A percentile compares a stretch with the other conserved stretches of the same genome.
These are phyloP conservation scores for Rhabdophis nuchalis DNA, from an alignment of 2,797 vertebrate species.

Conservation along the genomic window DNA sequence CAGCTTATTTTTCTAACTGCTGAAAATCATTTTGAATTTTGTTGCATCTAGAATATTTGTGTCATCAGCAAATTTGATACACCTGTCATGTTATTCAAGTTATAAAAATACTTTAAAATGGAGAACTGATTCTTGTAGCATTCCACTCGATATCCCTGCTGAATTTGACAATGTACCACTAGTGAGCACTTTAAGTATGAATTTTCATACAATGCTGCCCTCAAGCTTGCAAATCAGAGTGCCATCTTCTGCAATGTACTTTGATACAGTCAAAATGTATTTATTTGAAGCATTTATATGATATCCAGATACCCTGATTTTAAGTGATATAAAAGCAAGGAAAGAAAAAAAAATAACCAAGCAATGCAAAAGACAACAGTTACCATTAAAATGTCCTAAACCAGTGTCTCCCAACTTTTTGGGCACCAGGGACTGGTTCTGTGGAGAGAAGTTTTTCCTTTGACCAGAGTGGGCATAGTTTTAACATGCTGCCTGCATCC, in stretches of 20 bases:
- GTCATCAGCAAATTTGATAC: background rate
- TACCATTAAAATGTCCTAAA: background rate
- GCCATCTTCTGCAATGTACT: background rate
- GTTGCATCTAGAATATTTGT: background rate
- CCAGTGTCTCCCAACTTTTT: background rate
- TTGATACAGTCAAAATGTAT: background rate
- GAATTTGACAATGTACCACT: background rate
- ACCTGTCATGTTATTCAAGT: background rate
- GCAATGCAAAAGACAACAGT: background rate
- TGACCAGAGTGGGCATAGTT: background rate
- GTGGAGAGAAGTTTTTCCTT: background rate
- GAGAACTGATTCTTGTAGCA: background rate
- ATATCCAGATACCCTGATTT: background rate
- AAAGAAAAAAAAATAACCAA: background rate
- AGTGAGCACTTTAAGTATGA: background rate
- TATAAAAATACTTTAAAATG: background rate
- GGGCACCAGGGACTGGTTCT: background rate
- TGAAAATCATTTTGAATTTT: background rate
- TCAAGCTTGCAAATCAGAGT: background rate
- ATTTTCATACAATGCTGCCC: background rate
- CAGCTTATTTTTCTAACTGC: background rate
- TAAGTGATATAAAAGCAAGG: background rate
- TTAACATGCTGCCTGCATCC: too few relatives aligned
- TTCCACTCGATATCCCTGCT: background rate
- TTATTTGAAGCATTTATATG: background rate